Conservation (phyloP, 2,113 vertebrate species). For the Sapajus apella region DNA sequence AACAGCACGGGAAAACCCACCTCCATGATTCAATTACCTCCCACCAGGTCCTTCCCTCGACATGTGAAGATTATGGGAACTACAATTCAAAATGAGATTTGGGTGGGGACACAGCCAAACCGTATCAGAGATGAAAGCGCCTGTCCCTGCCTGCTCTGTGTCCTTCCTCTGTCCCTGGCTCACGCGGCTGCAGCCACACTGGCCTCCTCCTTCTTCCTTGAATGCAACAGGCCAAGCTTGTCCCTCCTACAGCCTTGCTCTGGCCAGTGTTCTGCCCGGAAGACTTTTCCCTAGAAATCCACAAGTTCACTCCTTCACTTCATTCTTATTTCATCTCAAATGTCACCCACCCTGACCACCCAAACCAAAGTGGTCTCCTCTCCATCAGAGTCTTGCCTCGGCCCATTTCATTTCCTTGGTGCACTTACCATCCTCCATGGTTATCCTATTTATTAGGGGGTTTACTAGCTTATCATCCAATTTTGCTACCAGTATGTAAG, state of each 20-base stretch:
- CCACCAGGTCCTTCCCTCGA: too few species aligned
- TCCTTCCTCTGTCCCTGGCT: too few species aligned
- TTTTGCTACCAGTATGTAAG: not conserved
- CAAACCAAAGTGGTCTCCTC: not conserved
- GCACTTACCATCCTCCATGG: rapidly evolving
- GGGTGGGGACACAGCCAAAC: too few species aligned
- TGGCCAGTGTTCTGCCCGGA: not conserved
- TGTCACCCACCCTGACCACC: not conserved
- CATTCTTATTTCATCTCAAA: not conserved
- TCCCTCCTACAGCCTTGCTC: too few species aligned
- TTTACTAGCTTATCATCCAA: not conserved
- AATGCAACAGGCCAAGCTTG: not conserved
- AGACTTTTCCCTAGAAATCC: not conserved
- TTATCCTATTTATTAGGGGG: too few species aligned
- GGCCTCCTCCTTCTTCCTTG: not conserved
- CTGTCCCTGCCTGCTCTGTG: too few species aligned
- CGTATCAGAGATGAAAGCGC: too few species aligned
- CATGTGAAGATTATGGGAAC: too few species aligned
- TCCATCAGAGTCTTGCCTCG: rapidly evolving
- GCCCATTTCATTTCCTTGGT: not conserved
- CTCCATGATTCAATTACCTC: too few species aligned
- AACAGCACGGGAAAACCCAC: too few species aligned
- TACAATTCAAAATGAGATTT: too few species aligned
- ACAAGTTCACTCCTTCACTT: not conserved
- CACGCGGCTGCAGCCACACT: rapidly evolving